These are phyloP conservation scores for Galeopterus variegatus DNA, from an alignment of 2,113 vertebrate genomes.

Conservation along the genomic window DNA sequence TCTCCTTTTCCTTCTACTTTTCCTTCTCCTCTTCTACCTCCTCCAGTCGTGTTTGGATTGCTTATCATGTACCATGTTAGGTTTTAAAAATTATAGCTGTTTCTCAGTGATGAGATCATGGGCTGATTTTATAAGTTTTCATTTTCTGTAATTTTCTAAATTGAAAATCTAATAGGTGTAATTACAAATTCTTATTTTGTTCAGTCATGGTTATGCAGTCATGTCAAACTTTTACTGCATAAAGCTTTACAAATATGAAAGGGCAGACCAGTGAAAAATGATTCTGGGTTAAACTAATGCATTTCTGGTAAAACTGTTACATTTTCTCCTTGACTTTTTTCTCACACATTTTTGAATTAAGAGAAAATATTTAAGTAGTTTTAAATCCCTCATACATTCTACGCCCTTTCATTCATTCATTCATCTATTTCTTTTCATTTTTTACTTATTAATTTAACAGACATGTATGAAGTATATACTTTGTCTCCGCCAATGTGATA, in stretches of 20 bases:
- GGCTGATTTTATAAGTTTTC: neutral
- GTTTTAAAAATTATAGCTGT: neutral
- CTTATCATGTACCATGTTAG: neutral
- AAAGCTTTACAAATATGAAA: neutral
- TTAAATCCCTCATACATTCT: neutral
- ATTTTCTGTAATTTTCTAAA: neutral
- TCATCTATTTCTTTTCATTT: neutral
- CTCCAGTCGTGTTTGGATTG: neutral
- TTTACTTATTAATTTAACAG: neutral
- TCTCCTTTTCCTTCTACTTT: neutral
- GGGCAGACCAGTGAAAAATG: neutral
- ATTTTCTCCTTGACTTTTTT: neutral
- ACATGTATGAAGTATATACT: neutral
- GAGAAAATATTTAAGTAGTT: neutral
- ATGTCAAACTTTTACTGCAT: neutral
- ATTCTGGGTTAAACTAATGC: neutral
- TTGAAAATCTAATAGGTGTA: neutral
- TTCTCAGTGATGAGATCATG: neutral
- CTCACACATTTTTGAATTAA: neutral
- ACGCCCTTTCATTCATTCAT: neutral
- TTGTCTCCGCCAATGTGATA: neutral
- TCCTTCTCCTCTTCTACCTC: neutral
- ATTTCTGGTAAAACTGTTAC: neutral
- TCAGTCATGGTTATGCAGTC: neutral
- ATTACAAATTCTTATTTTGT: neutral